These are phyloP conservation scores for Capitulum mitella DNA, from an alignment of 2,888 invertebrate species.

Conservation along the genomic window DNA sequence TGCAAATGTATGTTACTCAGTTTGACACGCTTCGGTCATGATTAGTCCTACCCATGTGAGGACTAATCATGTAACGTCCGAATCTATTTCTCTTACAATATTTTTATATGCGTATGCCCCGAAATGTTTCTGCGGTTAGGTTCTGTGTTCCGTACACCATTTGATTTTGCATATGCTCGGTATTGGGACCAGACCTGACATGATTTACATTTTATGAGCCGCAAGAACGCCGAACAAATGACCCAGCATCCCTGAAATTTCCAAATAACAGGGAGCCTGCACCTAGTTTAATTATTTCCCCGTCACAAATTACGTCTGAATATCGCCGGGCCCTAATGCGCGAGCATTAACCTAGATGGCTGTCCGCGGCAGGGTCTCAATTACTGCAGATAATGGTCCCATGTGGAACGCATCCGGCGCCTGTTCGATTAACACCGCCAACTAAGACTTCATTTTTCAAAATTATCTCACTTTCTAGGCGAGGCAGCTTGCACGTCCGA, in stretches of 20 bases:
- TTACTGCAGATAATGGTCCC: not conserved
- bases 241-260: not conserved
- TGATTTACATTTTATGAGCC: too few species aligned
- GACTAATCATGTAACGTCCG: too few species aligned
- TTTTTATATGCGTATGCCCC: too few species aligned
- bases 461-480: slow-evolving; percentile 3
- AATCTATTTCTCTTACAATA: too few species aligned
- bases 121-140: too few species aligned
- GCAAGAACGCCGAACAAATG: not conserved
- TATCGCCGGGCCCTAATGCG: not conserved
- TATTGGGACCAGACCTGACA: too few species aligned
- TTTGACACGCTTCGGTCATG: too few species aligned
- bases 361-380: not conserved
- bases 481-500: not conserved
- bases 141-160: too few species aligned
- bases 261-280: not conserved
- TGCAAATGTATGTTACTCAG: too few species aligned
- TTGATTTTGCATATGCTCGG: too few species aligned
- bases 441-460: not conserved
- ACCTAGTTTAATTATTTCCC: not conserved
- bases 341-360: not conserved
- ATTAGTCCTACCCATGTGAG: too few species aligned
- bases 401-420: not conserved
- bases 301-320: not conserved
- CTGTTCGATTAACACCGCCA: not conserved